Base-by-base conservation (phyloP, 2,113 vertebrate genomes). In the Variabilichromis moorii region DNA sequence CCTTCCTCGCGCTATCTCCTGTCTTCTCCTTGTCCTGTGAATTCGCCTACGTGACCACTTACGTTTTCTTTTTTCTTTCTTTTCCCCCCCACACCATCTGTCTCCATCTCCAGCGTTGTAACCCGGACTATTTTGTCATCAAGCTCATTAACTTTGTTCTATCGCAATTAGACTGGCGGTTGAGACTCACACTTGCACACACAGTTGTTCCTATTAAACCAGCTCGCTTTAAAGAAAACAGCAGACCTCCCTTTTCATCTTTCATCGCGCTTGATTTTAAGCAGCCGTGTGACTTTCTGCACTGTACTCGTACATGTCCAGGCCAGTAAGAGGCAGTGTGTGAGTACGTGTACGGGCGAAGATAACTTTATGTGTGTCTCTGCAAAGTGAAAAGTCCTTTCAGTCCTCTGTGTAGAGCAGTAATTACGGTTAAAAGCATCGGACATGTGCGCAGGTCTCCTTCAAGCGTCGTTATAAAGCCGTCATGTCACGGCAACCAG, bases 31-130 rank as follows among this genome's bases (percentile, higher is more conserved):
- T 16, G 51, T 35, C 55, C 28, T 2, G 26, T 83, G 31, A 84
- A 82, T 63, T 68, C 3, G 86, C 16, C 42, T 94, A 95, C 91
- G 93, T 96, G 96, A 95, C 87, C 66, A 81, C 81, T 88, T 45
- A 26, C 21, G 2, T 73, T 45, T 26, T 42, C 37, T 71, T 0
- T 71, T 28, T 28, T 28, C 24, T 59, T 42, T 90, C 92, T 86
- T 71, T 84, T 0, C 2, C 0, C 21, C 7, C 53, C 5, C 13
- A 10, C 9, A 1, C 80, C 83, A 21, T 92, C 76, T 63, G 80
- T 91, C 90, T 83, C n/a, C 85, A 59, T 79, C 81, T 63, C 47
- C 61, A 14, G 50, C 19, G 2, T 11, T 88, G 88, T 42, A 11
- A 8, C 81, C 86, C 79, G 87, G 83, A 92, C 91, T 81, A 17